Conservation (phyloP, 2,888 invertebrate species). For the Agonopterix arenella region DNA sequence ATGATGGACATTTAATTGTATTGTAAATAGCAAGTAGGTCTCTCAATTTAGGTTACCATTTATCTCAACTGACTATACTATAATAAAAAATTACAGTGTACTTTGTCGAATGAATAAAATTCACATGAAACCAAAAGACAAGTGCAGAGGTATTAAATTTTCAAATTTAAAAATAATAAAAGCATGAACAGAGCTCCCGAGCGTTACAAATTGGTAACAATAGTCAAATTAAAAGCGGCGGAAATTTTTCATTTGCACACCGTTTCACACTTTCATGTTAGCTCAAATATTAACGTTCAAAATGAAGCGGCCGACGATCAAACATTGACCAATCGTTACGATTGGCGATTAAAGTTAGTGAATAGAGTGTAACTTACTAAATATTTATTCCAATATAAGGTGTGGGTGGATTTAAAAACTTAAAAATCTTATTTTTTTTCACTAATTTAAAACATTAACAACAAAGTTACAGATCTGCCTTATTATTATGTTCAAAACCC, state of each 20-base stretch:
- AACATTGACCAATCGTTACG: conserved; percentile 27
- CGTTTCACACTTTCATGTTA: conserved; percentile 62
- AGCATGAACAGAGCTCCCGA: conserved; percentile 29
- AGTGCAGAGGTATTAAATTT: no score
- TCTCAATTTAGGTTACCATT: no score
- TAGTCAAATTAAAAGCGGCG: conserved; percentile 53
- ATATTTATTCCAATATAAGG: no score
- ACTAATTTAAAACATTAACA: no score
- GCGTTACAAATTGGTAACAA: conserved; percentile 59
- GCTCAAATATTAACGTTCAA: conserved; percentile 45
- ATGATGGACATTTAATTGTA: no score
- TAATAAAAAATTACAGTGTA: no score
- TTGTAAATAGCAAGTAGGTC: no score
- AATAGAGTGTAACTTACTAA: no score
- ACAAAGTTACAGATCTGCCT: conserved; percentile 15
- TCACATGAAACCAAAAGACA: no score
- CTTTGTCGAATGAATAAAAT: no score
- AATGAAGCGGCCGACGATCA: conserved; percentile 29
- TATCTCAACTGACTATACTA: no score
- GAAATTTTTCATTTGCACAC: conserved; percentile 67
- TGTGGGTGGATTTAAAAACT: not conserved
- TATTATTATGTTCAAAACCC: conserved; percentile 29
- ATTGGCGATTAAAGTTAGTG: not conserved
- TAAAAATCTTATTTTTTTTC: not conserved
- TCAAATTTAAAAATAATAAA: not conserved